Conservation (phyloP, 2,113 vertebrate genomes). For the Chloroceryle aenea region DNA sequence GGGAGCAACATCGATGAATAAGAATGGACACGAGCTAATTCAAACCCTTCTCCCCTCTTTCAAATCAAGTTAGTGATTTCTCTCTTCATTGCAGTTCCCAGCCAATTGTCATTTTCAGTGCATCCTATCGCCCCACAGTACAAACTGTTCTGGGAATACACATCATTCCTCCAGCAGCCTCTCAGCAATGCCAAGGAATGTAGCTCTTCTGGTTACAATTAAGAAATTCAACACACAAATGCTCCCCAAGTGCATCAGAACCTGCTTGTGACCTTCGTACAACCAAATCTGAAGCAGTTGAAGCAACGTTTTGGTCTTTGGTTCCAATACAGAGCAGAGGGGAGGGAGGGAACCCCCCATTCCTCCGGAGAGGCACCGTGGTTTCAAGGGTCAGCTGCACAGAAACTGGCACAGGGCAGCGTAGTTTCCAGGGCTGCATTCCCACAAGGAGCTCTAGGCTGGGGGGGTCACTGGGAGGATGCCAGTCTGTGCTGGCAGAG, state of each 20-base stretch:
- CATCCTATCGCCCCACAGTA: not conserved
- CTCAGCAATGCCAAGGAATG: constrained; percentile 53
- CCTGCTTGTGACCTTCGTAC: constrained; percentile 51
- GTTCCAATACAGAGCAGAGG: not conserved
- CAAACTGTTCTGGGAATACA: constrained; percentile 47
- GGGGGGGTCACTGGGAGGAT: fast-evolving
- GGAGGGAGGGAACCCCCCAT: not conserved
- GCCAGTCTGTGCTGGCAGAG: not conserved
- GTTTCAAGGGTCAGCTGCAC: not conserved
- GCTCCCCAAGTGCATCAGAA: constrained; percentile 52
- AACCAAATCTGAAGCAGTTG: not conserved
- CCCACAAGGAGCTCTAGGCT: not conserved
- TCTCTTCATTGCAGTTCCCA: constrained; percentile 35
- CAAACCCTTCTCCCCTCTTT: constrained; percentile 59
- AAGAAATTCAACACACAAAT: constrained; percentile 53
- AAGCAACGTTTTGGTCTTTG: constrained; percentile 27
- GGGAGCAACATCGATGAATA: not conserved
- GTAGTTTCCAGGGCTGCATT: not conserved
- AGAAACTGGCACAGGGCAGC: not conserved
- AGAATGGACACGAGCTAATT: constrained; percentile 28
- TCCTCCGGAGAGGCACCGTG: not conserved
- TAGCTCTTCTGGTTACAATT: constrained; percentile 64
- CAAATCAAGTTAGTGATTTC: constrained; percentile 51
- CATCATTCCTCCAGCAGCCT: constrained; percentile 50
- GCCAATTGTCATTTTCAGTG: constrained; percentile 52